Evolutionary conservation across 2,797 vertebrate species (phyloP).

Genomic region (Lophotriccus pileatus): DNA sequence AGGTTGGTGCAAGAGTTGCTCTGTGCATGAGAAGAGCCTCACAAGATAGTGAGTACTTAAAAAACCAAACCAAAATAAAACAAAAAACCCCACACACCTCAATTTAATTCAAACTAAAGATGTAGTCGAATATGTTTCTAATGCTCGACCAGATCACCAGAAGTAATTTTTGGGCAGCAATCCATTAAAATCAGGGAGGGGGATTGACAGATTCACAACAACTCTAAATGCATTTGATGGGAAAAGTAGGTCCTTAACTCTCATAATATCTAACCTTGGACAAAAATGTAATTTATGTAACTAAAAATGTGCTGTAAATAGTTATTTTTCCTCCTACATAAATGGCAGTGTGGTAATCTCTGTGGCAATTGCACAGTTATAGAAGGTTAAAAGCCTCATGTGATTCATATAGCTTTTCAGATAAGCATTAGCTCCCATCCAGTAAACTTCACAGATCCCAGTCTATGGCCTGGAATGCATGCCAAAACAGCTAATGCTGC

Average conservation of each 20-base stretch:
- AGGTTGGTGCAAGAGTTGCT: neutral
- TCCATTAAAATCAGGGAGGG: neutral
- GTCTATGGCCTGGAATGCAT: neutral
- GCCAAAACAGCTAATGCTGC: neutral
- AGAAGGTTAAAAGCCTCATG: neutral
- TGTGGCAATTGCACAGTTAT: neutral
- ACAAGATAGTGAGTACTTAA: neutral
- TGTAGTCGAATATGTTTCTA: neutral
- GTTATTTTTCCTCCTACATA: neutral
- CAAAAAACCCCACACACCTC: rapidly evolving
- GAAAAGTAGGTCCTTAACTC: neutral
- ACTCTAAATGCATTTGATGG: neutral
- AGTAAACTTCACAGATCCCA: neutral
- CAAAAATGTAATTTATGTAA: neutral
- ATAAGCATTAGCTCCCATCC: neutral
- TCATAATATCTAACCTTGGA: neutral
- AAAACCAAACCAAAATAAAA: neutral
- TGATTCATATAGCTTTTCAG: neutral
- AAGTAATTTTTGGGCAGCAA: neutral
- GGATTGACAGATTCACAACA: neutral
- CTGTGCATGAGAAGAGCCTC: neutral
- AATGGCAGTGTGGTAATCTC: neutral
- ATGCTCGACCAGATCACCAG: neutral
- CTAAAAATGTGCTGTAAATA: neutral
- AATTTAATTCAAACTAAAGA: neutral